phyloP scores from a whole-genome alignment of 2,797 vertebrate genomes.

The Lophius americanus region DNA sequence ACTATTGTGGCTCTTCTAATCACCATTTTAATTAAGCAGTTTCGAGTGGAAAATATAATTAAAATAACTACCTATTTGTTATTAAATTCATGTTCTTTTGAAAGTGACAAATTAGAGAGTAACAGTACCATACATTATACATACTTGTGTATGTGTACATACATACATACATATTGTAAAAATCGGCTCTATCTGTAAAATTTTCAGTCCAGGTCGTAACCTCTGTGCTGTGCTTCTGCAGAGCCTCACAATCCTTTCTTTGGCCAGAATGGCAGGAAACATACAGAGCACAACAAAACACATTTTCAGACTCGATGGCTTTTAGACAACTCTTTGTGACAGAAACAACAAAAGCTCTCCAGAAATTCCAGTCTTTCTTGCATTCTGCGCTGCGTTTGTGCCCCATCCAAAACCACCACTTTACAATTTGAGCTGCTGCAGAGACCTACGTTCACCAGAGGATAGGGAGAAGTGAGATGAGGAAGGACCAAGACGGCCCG shows the following conservation, averaged over 20 bases:
- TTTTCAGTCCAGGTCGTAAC: constrained; percentile 4
- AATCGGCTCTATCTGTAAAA: background rate
- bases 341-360: constrained; percentile 58
- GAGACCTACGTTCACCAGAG: constrained; percentile 57
- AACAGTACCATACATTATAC: too few relatives aligned
- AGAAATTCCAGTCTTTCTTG: constrained; percentile 36
- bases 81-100: too few relatives aligned
- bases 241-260: constrained; percentile 37
- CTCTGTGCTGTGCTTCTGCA: constrained; percentile 29
- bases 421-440: constrained; percentile 29
- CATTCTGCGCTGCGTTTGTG: constrained; percentile 22
- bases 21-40: too few relatives aligned
- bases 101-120: too few relatives aligned
- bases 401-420: constrained; percentile 22
- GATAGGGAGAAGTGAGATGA: constrained; percentile 52
- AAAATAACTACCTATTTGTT: too few relatives aligned
- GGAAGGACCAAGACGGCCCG: constrained; percentile 47
- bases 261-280: constrained; percentile 45
- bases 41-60: too few relatives aligned
- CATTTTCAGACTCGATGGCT: constrained; percentile 50
- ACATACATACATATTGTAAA: too few relatives aligned
- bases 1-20: too few relatives aligned
- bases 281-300: constrained; percentile 32
- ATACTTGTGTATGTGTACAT: too few relatives aligned
- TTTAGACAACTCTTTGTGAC: constrained; percentile 54